Base-by-base conservation (phyloP, 2,888 invertebrate genomes). In the Plutella xylostella region DNA sequence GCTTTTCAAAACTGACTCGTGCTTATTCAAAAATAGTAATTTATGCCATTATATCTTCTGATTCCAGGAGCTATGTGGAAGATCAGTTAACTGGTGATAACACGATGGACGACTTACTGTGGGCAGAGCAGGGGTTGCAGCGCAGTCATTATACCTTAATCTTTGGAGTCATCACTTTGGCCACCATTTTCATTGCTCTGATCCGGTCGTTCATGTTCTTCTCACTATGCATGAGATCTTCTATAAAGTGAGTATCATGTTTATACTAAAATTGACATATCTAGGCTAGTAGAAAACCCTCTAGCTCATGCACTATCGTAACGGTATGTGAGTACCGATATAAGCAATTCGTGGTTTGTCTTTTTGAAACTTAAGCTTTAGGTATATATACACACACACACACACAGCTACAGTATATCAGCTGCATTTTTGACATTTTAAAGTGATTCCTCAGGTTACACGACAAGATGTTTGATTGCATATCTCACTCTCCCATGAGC, bases 121-220 rank as follows among this genome's bases (percentile, higher is more conserved):
- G 83, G 82, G 45, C 56, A 1, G 73, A 78, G 43, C 63, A 70
- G 42, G 77, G 76, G 1, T 45, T 80, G 11, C 45, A 49, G 2
- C 62, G 82, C 33, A 61, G 58, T n/a, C 62, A 70, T 25, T 83
- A 68, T 31, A 73, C 72, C 1, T 21, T 72, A 7, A 82, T 90
- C 48, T 90, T 90, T 51, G 85, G 87, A 0, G 71, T 76, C 4
- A 68, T 90, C 19, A 87, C 89, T 1, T 49, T 85, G 2, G 73
- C 84, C 0, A 74, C 87, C 3, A 86, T 90, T 38, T 48, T 86
- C 12, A 69, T 89, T n/a, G 89, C 90, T 7, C 65, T 90, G 40
- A 60, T 85, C 11, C 71, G 91, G 56, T 89, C 90, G 1, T 80
- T 89, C 54, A 63, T 87, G 41, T 90, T 90, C 62, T 91, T 90